Conservation (phyloP, 2,797 vertebrate species). For the Neolamprologus multifasciatus region DNA sequence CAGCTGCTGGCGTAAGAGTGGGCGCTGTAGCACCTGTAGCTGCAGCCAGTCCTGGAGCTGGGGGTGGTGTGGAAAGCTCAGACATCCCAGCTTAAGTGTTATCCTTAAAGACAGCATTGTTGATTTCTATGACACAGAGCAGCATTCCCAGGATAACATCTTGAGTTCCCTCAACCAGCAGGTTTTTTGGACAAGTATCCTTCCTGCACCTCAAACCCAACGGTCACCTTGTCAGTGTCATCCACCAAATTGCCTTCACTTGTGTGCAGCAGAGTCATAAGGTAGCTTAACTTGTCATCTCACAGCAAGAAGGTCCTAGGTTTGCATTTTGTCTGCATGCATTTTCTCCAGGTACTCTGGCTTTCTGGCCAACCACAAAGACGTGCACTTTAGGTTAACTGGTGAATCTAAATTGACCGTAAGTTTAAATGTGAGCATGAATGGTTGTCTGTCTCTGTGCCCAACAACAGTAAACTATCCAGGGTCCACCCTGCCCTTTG, state of each 20-base stretch:
- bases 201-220: constrained; percentile 94
- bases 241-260: background rate
- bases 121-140: constrained; percentile 81
- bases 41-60: constrained; percentile 65
- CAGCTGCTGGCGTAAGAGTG: background rate
- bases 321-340: background rate
- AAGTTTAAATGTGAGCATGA: background rate
- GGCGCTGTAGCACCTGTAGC: constrained; percentile 53
- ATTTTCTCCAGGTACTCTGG: background rate
- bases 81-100: constrained; percentile 82
- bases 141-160: constrained; percentile 34
- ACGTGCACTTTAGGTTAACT: background rate
- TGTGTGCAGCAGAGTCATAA: background rate
- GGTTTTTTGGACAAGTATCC: constrained; percentile 92
- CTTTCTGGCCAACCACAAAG: background rate
- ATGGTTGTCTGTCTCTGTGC: background rate
- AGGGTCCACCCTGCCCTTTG: background rate
- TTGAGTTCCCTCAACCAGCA: constrained; percentile 85
- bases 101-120: constrained; percentile 57
- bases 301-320: background rate
- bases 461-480: accelerated
- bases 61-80: constrained; percentile 70
- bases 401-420: background rate
- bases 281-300: background rate
- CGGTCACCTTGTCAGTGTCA: background rate